Percentiles rank a stretch among this genome's conserved stretches.
Evolutionary conservation across 2,888 invertebrate genomes (phyloP).

Genomic region (Smittia sp.): DNA sequence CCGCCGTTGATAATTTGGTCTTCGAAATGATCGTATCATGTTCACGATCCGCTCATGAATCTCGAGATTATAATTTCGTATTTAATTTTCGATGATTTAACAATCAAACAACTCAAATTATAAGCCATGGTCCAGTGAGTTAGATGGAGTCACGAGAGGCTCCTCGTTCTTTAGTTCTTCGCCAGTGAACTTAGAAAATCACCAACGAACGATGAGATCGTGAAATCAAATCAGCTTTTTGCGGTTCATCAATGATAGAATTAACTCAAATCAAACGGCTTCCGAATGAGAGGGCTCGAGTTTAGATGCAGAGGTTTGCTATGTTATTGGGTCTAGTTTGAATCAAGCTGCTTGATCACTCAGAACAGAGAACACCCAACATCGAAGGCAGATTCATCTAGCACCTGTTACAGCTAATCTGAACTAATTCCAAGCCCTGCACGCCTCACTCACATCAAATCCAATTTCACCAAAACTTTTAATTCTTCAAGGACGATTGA

Average conservation of each 20-base stretch:
- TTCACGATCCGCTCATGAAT: conserved; percentile 10
- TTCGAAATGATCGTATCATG: background rate
- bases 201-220: background rate
- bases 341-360: too few relatives aligned
- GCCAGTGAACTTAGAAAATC: background rate
- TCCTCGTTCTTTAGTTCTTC: background rate
- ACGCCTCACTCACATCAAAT: background rate
- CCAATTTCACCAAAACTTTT: background rate
- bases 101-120: background rate
- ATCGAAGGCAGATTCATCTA: background rate
- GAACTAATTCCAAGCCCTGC: too few relatives aligned
- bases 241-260: too few relatives aligned
- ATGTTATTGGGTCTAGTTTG: too few relatives aligned
- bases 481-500: conserved; percentile 23
- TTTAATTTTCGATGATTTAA: conserved; percentile 5
- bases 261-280: background rate
- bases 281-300: background rate
- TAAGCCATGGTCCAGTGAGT: background rate
- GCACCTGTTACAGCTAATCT: too few relatives aligned
- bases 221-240: too few relatives aligned
- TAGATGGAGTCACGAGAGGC: background rate
- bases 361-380: too few relatives aligned
- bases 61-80: background rate
- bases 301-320: too few relatives aligned
- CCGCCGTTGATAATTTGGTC: background rate